phyloP scores from a whole-genome alignment of 1,140 invertebrate species.

The Arctopsyche grandis region DNA sequence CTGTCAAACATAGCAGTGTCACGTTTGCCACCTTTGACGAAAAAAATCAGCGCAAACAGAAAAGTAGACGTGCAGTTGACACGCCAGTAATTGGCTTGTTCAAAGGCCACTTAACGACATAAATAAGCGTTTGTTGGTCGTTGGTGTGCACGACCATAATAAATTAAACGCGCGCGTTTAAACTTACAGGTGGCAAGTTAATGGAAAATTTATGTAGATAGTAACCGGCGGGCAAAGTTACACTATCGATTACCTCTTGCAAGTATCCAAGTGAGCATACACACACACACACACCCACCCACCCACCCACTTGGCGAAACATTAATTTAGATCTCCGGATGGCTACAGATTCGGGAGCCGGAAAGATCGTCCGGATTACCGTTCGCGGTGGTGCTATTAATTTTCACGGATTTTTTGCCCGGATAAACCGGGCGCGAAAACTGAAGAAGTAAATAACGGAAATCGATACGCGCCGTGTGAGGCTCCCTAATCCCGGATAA shows the following conservation, averaged over 20 bases:
- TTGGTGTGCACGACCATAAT: constrained; percentile 7
- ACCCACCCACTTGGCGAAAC: not conserved
- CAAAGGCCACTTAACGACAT: constrained; percentile 27
- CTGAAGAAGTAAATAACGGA: too few species aligned
- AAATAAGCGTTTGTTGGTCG: constrained; percentile 32
- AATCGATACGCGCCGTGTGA: too few species aligned
- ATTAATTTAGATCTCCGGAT: constrained; percentile 2
- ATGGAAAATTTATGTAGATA: constrained; percentile 45
- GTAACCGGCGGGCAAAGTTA: constrained; percentile 28
- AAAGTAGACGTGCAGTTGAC: too few species aligned
- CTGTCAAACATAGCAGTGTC: too few species aligned
- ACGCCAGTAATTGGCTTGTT: constrained; percentile 39
- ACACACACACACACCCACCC: too few species aligned
- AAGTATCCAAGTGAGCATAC: too few species aligned
- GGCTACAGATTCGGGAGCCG: not conserved
- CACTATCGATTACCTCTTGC: constrained; percentile 29
- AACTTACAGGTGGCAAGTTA: constrained; percentile 46
- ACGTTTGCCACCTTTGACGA: too few species aligned
- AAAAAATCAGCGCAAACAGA: too few species aligned
- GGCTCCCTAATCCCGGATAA: too few species aligned
- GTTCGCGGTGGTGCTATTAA: not conserved
- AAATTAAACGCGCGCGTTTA: constrained; percentile 40
- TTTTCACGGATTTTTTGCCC: not conserved
- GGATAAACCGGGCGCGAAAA: too few species aligned
- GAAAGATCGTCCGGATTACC: not conserved